These are phyloP conservation scores for Myotis brandtii DNA, from an alignment of 2,113 vertebrate species.

Conservation along the genomic window DNA sequence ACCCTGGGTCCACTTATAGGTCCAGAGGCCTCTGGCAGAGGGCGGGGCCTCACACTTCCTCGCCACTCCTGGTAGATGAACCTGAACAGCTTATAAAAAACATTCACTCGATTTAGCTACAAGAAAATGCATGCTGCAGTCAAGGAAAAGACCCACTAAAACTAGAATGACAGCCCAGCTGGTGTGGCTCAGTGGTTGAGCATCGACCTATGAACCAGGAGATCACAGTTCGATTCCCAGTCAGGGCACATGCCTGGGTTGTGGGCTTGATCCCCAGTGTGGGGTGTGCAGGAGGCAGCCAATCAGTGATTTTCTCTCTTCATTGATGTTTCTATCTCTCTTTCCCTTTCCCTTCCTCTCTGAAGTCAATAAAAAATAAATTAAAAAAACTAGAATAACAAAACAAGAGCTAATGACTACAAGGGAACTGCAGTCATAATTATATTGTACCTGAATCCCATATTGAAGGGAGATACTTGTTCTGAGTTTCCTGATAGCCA, in stretches of 20 bases:
- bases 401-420: neutral
- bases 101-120: neutral
- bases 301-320: too few species aligned
- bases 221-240: too few species aligned
- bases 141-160: neutral
- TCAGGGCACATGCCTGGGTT: too few species aligned
- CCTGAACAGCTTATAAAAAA: neutral
- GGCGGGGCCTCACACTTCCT: neutral
- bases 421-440: neutral
- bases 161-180: neutral
- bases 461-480: neutral
- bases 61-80: neutral
- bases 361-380: too few species aligned
- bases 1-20: neutral
- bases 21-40: neutral
- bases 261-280: too few species aligned
- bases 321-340: too few species aligned
- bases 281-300: too few species aligned
- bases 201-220: too few species aligned
- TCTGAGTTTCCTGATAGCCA: neutral
- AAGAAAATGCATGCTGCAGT: neutral
- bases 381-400: neutral
- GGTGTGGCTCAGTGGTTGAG: too few species aligned
- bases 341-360: too few species aligned
- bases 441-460: neutral